Evolutionary conservation across 2,113 vertebrate species (phyloP).

Genomic region (Rhabdomys dilectus): DNA sequence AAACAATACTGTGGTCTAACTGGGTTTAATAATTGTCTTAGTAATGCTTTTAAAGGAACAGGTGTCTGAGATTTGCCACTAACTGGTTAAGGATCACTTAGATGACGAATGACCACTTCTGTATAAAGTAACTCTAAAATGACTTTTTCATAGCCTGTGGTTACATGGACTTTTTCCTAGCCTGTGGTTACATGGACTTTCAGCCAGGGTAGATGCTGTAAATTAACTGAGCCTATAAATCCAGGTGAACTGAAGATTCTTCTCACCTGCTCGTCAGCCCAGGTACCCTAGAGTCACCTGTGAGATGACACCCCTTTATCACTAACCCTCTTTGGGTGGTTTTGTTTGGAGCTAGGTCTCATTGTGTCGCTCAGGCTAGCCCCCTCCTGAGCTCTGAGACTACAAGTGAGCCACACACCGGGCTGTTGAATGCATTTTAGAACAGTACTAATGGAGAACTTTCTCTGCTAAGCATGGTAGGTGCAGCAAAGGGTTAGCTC

Average conservation of each 20-base stretch:
- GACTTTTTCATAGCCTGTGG: neutral
- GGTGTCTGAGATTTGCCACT: neutral
- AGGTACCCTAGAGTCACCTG: accelerated
- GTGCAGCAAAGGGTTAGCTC: neutral
- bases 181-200: neutral
- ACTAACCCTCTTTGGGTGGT: neutral
- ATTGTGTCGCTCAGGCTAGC: neutral
- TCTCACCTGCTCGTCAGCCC: neutral
- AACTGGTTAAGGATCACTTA: neutral
- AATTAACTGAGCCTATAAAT: neutral
- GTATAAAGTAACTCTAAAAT: neutral
- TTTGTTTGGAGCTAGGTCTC: neutral
- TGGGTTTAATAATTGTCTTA: neutral
- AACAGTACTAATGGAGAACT: neutral
- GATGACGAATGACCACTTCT: neutral
- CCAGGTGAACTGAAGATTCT: neutral
- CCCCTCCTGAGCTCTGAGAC: neutral
- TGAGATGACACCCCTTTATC: neutral
- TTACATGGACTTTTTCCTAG: neutral
- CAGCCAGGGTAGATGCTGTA: neutral
- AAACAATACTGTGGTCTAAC: conserved; percentile 52
- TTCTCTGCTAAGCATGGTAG: neutral
- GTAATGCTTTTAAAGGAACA: neutral
- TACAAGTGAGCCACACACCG: neutral
- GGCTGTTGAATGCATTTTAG: neutral